Evolutionary conservation across 2,797 vertebrate genomes (phyloP).

Genomic region (Acanthurus tractus): DNA sequence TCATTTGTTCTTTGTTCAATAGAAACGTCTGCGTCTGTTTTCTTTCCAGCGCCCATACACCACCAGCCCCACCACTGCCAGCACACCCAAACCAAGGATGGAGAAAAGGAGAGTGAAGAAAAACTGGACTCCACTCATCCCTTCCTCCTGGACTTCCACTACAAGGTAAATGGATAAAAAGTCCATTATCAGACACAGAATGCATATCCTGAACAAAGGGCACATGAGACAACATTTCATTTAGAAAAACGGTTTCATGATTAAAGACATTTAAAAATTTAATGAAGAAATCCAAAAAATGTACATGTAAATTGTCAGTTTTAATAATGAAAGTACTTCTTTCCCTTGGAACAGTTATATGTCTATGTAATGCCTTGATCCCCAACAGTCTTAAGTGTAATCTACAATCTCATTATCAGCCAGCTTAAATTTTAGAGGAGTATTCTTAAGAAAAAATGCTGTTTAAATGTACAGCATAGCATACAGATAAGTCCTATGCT

Average conservation of each 20-base stretch:
- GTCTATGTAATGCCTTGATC: background rate
- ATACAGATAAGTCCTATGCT: background rate
- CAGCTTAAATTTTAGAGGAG: too few relatives aligned
- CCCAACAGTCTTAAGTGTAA: background rate
- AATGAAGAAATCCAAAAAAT: background rate
- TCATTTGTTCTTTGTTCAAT: slow-evolving; percentile 79
- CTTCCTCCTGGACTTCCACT: slow-evolving; percentile 87
- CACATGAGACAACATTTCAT: background rate
- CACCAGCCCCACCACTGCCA: slow-evolving; percentile 87
- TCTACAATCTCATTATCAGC: too few relatives aligned
- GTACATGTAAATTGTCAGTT: background rate
- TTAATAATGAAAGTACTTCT: too few relatives aligned
- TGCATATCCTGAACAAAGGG: too few relatives aligned
- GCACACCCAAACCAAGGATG: slow-evolving; percentile 88
- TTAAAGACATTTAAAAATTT: background rate
- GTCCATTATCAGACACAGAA: background rate
- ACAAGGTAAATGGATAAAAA: slow-evolving; percentile 7
- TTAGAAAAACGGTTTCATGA: background rate
- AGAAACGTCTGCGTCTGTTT: slow-evolving; percentile 94
- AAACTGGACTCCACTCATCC: slow-evolving; percentile 88
- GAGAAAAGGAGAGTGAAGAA: slow-evolving; percentile 93
- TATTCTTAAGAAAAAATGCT: background rate
- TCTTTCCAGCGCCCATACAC: slow-evolving; percentile 94
- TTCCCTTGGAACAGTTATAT: background rate
- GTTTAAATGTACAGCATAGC: background rate